Evolutionary conservation across 2,797 vertebrate genomes (phyloP), one percentile per base, ranked within the genome.

Genomic region (Melanotaenia nigrans): DNA sequence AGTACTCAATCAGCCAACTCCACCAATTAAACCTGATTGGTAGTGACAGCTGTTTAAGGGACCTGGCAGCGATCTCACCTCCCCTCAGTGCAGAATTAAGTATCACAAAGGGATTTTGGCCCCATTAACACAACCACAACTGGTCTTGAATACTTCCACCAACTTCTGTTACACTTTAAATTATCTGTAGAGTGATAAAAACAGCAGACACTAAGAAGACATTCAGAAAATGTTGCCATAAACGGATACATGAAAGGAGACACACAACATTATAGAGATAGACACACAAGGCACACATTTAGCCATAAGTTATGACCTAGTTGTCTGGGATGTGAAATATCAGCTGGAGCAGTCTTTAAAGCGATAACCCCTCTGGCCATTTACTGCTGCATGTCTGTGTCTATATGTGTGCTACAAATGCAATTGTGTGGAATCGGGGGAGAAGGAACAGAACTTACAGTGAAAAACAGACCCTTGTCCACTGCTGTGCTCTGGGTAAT

Each of bases 291-390:
- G 65, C 72, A 65, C 82, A 85, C 81, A 87, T 80, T 83, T 79
- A 84, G 86, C 90, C 89, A 71, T 73, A 66, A 92, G 89, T 89
- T 84, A 80, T 93, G 93, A 93, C 92, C 94, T 87, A 94, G 80
- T 92, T 95, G 90, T 90, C 87, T 88, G 79, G 77, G 81, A 86
- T 90, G 79, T 68, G 85, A 93, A 90, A 90, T 92, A 90, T 93
- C 90, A 93, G 88, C 86, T 80, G 77, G 70, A 79, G 83, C 60
- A 74, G 74, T 79, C 85, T 89, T 88, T 90, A 90, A 88, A 73
- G 77, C 75, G 63, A 83, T 85, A 89, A 86, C 65, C 82, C 92
- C 87, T 82, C 76, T 61, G 84, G 91, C 73, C 66, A 73, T 70
- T 55, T 70, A 76, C 59, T 68, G 63, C 68, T 68, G 47, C 65